Percentiles rank a stretch among this genome's conserved stretches.
Conservation (phyloP, 2,888 invertebrate species). For the Oxystoma pomonae region DNA sequence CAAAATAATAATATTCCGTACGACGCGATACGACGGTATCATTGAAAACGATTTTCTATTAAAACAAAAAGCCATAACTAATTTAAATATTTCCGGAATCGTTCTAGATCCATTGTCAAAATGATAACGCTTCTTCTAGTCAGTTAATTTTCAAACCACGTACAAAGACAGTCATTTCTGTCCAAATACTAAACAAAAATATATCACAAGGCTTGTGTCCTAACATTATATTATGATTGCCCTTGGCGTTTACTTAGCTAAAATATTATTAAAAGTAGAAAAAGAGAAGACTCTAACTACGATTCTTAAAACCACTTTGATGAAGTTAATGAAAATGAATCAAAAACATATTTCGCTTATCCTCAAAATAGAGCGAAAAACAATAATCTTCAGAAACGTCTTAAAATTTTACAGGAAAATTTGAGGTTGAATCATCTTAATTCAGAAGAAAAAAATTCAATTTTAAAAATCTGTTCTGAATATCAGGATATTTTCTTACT, state of each 20-base stretch:
- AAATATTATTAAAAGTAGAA: slow-evolving; percentile 14
- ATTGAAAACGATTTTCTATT: slow-evolving; percentile 28
- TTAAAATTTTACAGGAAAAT: too few relatives aligned
- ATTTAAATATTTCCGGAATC: not conserved
- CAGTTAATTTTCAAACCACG: slow-evolving; percentile 16
- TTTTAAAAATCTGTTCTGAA: slow-evolving; percentile 28
- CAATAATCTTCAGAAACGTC: too few relatives aligned
- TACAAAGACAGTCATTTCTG: slow-evolving; percentile 26
- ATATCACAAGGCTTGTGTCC: slow-evolving; percentile 25
- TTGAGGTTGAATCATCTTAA: slow-evolving; percentile 30
- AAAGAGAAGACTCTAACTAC: slow-evolving; percentile 16
- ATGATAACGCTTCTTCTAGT: not conserved
- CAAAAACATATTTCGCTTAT: slow-evolving; percentile 4
- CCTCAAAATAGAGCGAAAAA: not conserved
- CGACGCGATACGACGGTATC: slow-evolving; percentile 28
- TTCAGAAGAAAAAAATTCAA: slow-evolving; percentile 28
- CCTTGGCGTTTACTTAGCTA: slow-evolving; percentile 22
- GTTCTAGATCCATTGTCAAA: not conserved
- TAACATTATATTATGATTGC: slow-evolving; percentile 17
- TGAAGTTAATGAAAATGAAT: slow-evolving; percentile 21
- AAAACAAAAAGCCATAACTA: slow-evolving; percentile 17
- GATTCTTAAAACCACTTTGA: slow-evolving; percentile 23
- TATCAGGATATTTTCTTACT: slow-evolving; percentile 31
- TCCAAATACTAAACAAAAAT: slow-evolving; percentile 21
- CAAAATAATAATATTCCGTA: slow-evolving; percentile 15